phyloP scores from a whole-genome alignment of 2,888 invertebrate species.

The Diaprepes abbreviatus region DNA sequence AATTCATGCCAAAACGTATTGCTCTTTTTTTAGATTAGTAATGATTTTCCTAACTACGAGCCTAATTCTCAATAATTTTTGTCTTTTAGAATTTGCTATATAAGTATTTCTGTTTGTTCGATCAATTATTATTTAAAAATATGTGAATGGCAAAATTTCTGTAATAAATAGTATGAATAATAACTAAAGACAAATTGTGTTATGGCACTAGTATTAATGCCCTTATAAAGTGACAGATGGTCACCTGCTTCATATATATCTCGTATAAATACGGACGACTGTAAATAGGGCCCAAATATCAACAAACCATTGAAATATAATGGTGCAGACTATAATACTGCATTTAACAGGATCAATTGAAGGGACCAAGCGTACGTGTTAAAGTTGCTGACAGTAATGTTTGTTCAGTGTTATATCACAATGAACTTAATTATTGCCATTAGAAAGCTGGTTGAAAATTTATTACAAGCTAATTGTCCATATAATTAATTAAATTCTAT shows the following conservation, averaged over 20 bases:
- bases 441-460: not conserved
- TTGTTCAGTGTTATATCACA: conserved; percentile 1
- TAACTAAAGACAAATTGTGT: no score
- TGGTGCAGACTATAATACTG: conserved; percentile 54
- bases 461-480: not conserved
- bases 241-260: conserved; percentile 56
- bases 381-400: conserved; percentile 13
- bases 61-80: no score
- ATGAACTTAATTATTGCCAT: not conserved
- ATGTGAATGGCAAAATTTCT: no score
- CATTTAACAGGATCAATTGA: conserved; percentile 5
- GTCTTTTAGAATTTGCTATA: no score
- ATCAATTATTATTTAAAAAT: no score
- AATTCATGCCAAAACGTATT: no score
- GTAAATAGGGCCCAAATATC: conserved; percentile 53
- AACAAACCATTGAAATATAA: conserved; percentile 59
- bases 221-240: conserved; percentile 51
- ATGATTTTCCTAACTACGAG: no score
- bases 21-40: no score
- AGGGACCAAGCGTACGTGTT: conserved; percentile 7
- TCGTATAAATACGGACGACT: conserved; percentile 55
- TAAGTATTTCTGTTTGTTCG: no score
- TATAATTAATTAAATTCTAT: no score
- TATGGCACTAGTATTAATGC: not conserved
- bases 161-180: no score